Percentiles rank a stretch among this genome's conserved stretches.
Conservation (phyloP, 2,113 vertebrate species). For the Rattus norvegicus region GRCr8 NC_086023.1:148991501-148992000, state of each 20-base stretch:
- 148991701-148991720: background rate
- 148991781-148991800: background rate
- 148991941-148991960: background rate
- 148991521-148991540: no score
- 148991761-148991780: background rate
- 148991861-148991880: background rate
- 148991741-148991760: background rate
- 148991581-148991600: background rate
- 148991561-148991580: background rate
- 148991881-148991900: no score
- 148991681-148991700: background rate
- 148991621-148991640: background rate
- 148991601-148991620: background rate
- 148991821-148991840: background rate
- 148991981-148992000: background rate
- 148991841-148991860: background rate
- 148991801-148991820: background rate
- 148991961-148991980: background rate
- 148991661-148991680: no score
- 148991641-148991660: fast-evolving
- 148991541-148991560: background rate
- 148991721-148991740: background rate
- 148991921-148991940: no score
- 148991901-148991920: background rate
- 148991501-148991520: background rate